phyloP scores from a whole-genome alignment of 2,888 invertebrate species.

The Sminthurides aquaticus region DNA sequence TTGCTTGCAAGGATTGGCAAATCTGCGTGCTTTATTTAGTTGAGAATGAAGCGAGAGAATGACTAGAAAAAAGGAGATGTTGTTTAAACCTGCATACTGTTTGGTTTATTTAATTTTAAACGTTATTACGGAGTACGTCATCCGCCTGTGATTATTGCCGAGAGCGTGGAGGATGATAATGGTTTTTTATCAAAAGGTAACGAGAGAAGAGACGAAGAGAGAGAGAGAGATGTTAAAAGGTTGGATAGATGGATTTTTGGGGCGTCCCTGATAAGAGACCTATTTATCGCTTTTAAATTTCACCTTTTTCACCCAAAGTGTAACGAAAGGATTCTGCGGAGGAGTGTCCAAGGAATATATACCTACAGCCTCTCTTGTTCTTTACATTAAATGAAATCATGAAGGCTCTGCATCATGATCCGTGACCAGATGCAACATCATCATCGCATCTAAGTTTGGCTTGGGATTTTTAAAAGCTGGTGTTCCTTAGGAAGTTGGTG shows the following conservation, averaged over 20 bases:
- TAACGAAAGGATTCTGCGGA: neutral
- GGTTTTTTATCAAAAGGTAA: no score
- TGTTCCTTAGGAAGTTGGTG: no score
- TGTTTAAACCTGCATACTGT: no score
- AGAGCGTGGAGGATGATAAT: neutral
- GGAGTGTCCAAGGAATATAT: neutral
- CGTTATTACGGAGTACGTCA: no score
- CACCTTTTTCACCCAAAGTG: conserved; percentile 10
- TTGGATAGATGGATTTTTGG: conserved; percentile 20
- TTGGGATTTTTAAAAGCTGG: no score
- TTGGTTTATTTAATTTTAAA: no score
- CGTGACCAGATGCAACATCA: neutral
- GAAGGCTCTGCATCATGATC: neutral
- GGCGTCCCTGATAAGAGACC: conserved; percentile 18
- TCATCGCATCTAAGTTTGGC: neutral
- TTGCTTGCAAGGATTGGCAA: no score
- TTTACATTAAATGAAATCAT: neutral
- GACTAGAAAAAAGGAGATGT: no score
- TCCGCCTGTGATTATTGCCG: no score
- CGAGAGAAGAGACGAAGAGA: no score
- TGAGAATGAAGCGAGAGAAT: no score
- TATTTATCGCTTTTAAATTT: conserved; percentile 21
- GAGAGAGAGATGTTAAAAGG: conserved; percentile 9
- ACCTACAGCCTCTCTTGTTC: neutral
- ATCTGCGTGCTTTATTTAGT: no score